Conservation (phyloP, 2,888 invertebrate genomes). For the Ophraella communa region DNA sequence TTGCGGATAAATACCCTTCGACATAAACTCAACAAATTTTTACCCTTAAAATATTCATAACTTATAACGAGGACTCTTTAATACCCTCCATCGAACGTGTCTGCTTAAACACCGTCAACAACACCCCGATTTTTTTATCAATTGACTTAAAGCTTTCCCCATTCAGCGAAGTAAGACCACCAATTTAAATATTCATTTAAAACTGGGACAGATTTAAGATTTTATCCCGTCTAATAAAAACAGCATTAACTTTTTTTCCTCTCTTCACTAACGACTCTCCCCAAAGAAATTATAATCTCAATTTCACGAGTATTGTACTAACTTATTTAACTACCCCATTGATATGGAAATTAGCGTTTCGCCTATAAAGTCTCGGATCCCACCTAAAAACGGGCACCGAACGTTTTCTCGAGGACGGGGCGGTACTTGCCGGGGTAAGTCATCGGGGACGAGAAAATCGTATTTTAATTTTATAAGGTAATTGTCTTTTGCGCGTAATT, state of each 20-base stretch:
- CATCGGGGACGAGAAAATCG: background rate
- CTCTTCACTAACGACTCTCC: conserved; percentile 25
- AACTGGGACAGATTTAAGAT: conserved; percentile 20
- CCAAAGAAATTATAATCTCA: conserved; percentile 30
- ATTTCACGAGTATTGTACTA: conserved; percentile 32
- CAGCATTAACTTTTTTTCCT: conserved; percentile 27
- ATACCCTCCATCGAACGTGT: background rate
- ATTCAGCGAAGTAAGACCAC: conserved; percentile 6
- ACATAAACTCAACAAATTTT: too few species aligned
- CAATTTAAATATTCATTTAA: conserved; percentile 27
- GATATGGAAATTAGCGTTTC: conserved; percentile 39
- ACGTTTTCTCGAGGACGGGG: background rate
- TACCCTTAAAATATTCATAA: background rate
- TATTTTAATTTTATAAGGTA: background rate
- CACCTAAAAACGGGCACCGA: background rate
- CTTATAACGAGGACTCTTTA: background rate
- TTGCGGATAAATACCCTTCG: too few species aligned
- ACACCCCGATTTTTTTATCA: conserved; percentile 6
- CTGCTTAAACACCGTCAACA: background rate
- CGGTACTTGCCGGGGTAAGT: background rate
- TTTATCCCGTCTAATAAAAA: conserved; percentile 27
- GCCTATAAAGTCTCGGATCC: conserved; percentile 22
- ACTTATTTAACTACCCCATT: conserved; percentile 40
- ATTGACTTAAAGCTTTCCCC: background rate
- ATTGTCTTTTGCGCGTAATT: background rate